Conservation (phyloP, 1,140 invertebrate genomes). For the Anastrepha obliqua region DNA sequence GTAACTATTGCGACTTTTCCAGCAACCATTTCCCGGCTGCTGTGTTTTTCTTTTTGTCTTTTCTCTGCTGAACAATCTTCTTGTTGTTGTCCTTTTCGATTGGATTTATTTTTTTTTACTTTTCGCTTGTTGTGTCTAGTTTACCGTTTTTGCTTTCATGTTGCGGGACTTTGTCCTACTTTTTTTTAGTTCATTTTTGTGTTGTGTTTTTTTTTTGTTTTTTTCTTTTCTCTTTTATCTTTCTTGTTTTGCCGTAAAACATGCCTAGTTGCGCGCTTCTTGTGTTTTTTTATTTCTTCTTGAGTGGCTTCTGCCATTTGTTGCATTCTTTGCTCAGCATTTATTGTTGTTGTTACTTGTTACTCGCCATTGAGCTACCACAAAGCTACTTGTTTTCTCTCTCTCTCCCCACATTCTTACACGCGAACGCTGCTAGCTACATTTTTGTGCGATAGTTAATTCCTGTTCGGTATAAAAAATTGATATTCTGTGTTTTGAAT, state of each 20-base stretch:
- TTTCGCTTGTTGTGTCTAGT: conserved; percentile 11
- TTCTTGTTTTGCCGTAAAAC: background rate
- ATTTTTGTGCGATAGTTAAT: background rate
- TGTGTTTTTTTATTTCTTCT: background rate
- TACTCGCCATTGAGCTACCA: background rate
- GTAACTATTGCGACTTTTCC: background rate
- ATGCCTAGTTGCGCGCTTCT: background rate
- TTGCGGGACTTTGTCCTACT: background rate
- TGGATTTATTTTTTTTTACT: conserved; percentile 25
- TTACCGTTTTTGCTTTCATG: background rate
- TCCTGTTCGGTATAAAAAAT: background rate
- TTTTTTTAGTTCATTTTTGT: background rate
- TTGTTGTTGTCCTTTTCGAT: conserved; percentile 35
- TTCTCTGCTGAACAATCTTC: background rate
- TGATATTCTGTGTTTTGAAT: conserved; percentile 7
- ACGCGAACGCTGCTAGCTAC: conserved; percentile 29
- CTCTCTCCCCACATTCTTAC: conserved; percentile 23
- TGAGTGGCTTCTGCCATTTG: conserved; percentile 34
- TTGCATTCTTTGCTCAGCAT: background rate
- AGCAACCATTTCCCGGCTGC: background rate
- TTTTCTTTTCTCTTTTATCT: background rate
- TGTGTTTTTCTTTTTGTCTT: background rate
- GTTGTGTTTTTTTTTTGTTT: background rate
- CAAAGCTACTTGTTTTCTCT: conserved; percentile 12
- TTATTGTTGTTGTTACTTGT: conserved; percentile 1